phyloP scores from a whole-genome alignment of 2,113 vertebrate genomes.

The Oryzias melastigma region DNA sequence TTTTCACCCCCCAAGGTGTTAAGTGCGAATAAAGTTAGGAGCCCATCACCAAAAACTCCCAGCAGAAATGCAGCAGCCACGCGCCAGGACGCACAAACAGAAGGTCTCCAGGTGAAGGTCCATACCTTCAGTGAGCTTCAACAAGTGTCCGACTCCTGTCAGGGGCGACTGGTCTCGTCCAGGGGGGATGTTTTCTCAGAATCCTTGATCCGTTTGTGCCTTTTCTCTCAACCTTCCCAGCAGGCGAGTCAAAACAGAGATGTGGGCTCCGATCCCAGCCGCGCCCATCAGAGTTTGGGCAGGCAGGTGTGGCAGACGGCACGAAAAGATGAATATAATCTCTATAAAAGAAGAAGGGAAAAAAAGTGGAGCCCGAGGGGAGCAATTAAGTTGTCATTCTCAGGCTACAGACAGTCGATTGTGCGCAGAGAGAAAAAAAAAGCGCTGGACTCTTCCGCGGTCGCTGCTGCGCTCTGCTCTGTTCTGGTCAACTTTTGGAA shows the following conservation, averaged over 20 bases:
- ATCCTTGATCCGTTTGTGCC: slow-evolving; percentile 50
- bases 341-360: no score
- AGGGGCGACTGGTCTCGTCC: slow-evolving; percentile 25
- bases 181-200: slow-evolving; percentile 46
- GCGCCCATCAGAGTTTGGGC: slow-evolving; percentile 68
- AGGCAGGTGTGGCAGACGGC: slow-evolving; percentile 61
- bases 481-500: slow-evolving; percentile 30
- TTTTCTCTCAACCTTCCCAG: slow-evolving; percentile 61
- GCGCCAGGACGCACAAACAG: slow-evolving; percentile 16
- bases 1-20: slow-evolving; percentile 4
- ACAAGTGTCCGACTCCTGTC: slow-evolving; percentile 25
- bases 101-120: slow-evolving; percentile 8
- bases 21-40: slow-evolving; percentile 13
- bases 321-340: slow-evolving; percentile 25
- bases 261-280: slow-evolving; percentile 67
- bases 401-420: slow-evolving; percentile 28
- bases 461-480: slow-evolving; percentile 13
- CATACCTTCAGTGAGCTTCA: slow-evolving; percentile 52
- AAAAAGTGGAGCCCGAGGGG: slow-evolving; percentile 55
- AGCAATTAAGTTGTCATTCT: slow-evolving; percentile 51
- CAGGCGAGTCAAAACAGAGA: slow-evolving; percentile 71
- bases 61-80: slow-evolving; percentile 39
- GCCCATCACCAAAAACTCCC: slow-evolving; percentile 53
- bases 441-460: slow-evolving; percentile 22
- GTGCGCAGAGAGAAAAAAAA: slow-evolving; percentile 10